Evolutionary conservation across 2,888 invertebrate species (phyloP), one percentile per base, ranked within the genome.

Genomic region (Dolichomitus sp.): DNA sequence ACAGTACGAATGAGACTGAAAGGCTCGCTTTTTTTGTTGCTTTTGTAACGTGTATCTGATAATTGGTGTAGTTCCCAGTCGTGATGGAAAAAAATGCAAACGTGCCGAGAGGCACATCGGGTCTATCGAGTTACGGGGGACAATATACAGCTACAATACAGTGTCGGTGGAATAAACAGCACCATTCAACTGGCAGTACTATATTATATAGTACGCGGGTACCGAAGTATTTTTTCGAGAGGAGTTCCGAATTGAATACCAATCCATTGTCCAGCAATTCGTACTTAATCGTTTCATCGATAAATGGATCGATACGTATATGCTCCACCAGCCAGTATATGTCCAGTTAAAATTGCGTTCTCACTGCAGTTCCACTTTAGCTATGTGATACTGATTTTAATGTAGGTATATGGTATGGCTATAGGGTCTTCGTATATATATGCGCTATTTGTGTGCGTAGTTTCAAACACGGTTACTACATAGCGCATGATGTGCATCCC

Each of bases 21-120:
- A 37, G 50, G 5, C 14, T 40, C 48, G 80, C 48, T 17, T 17
- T 75, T 65, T 30, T 17, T 75, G 57, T 65, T 17, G 52, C 33
- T 48, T 19, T 48, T 75, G 75, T 80, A 52, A 54, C 61, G 61
- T 78, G 77, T 83, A 74, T 75, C 70, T 75, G 63, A 84, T 84
- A 83, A 80, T 83, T 78, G 82, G 19, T 42, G 54, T 74, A 61
- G 63, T 69, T 63, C 69, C 42, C 42, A 68, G 68, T 42, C 11
- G 59, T 27, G 19, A 42, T 42, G 42, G 48, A 45, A 74, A 74
- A 61, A 50, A 70, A 57, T 42, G 48, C n/a, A 17, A 54, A 42
- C 65, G 17, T 54, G 27, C 17, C 12, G 42, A 65, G 54, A n/a
- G 45, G 9, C 27, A 27, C 27, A 45, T n/a, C 12, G 23, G 19